Conservation (phyloP, 2,797 vertebrate species). For the Bovichtus variegatus region DNA sequence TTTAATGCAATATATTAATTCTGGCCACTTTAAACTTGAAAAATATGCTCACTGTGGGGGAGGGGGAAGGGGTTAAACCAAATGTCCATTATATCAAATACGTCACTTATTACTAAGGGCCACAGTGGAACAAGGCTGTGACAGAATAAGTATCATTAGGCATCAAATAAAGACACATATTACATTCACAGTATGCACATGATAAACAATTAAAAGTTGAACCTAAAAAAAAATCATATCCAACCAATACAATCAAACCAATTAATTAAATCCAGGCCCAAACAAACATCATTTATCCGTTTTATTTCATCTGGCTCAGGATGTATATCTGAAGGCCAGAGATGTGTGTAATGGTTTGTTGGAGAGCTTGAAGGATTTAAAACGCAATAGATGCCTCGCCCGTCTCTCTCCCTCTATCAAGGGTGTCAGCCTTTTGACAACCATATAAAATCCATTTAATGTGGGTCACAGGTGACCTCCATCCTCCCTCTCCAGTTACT, state of each 20-base stretch:
- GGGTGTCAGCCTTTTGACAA: conserved; percentile 80
- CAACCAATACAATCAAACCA: conserved; percentile 35
- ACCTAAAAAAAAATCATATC: conserved; percentile 55
- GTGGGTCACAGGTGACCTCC: conserved; percentile 85
- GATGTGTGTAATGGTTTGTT: conserved; percentile 53
- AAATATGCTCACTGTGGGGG: conserved; percentile 60
- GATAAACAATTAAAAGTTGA: conserved; percentile 51
- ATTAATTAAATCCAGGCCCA: conserved; percentile 27
- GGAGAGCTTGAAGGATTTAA: conserved; percentile 61
- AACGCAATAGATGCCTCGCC: conserved; percentile 70
- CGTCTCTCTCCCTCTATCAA: conserved; percentile 61
- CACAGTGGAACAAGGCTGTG: conserved; percentile 68
- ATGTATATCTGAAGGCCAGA: conserved; percentile 65
- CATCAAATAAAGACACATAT: conserved; percentile 37
- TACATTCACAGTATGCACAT: conserved; percentile 34
- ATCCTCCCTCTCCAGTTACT: conserved; percentile 66
- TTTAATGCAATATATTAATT: conserved; percentile 29
- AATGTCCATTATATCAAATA: conserved; percentile 83
- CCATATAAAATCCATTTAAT: conserved; percentile 77
- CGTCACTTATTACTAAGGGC: conserved; percentile 85
- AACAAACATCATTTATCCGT: conserved; percentile 12
- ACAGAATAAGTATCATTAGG: conserved; percentile 50
- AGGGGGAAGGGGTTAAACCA: conserved; percentile 73
- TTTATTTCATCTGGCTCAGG: conserved; percentile 35
- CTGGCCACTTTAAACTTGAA: conserved; percentile 63